A percentile compares a stretch with the other conserved stretches of the same genome.
These are phyloP conservation scores for Dysmachus trigonus DNA, from an alignment of 2,888 invertebrate species.

Conservation along the genomic window DNA sequence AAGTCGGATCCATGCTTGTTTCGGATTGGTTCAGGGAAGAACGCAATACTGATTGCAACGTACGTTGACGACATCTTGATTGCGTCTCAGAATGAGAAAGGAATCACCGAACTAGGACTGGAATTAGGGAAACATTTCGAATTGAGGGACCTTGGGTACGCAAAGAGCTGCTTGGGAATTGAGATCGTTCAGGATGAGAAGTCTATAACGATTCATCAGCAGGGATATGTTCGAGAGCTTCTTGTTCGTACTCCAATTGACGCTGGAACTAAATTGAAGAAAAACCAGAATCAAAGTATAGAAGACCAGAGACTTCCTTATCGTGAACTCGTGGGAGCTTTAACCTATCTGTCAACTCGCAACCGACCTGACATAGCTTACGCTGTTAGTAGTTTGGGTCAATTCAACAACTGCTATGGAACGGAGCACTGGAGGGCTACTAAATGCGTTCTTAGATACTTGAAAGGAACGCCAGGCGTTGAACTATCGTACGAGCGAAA, in stretches of 20 bases:
- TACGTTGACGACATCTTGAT: background rate
- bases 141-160: no score
- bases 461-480: slow-evolving; percentile 1
- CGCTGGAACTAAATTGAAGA: background rate
- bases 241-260: slow-evolving; percentile 13
- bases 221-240: no score
- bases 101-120: no score
- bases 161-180: no score
- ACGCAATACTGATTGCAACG: background rate
- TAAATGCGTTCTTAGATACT: slow-evolving; percentile 47
- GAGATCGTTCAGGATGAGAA: no score
- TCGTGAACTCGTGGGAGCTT: slow-evolving; percentile 45
- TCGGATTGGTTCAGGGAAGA: background rate
- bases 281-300: background rate
- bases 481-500: no score
- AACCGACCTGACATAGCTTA: slow-evolving; percentile 47
- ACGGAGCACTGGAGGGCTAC: slow-evolving; percentile 50
- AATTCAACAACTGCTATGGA: slow-evolving; percentile 51
- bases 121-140: no score
- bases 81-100: background rate
- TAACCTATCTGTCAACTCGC: slow-evolving; percentile 44
- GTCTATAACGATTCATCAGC: no score
- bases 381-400: slow-evolving; percentile 43
- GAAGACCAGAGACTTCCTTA: background rate
- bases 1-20: background rate